These are phyloP conservation scores for Notothenia coriiceps DNA, from an alignment of 2,113 vertebrate genomes.

Conservation along the genomic window DNA sequence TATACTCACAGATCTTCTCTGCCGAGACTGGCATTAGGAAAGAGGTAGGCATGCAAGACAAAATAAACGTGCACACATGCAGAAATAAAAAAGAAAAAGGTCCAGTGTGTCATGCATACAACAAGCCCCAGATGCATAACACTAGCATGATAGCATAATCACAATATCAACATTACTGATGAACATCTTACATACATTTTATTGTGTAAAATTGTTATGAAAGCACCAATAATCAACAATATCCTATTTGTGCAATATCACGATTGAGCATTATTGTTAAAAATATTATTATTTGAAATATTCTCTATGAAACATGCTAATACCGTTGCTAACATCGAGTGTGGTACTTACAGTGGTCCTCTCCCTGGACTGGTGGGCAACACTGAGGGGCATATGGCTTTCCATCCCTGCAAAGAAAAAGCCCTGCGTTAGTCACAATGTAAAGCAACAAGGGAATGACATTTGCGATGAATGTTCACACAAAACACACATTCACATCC, in stretches of 20 bases:
- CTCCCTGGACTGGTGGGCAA: constrained; percentile 92
- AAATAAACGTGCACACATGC: constrained; percentile 26
- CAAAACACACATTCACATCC: constrained; percentile 8
- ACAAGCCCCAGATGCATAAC: neutral
- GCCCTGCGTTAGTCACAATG: constrained; percentile 1
- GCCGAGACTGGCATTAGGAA: constrained; percentile 40
- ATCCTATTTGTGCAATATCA: too few species aligned
- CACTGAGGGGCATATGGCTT: constrained; percentile 88
- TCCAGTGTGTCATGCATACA: neutral
- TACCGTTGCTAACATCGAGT: neutral
- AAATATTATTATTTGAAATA: too few species aligned
- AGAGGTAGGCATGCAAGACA: constrained; percentile 68
- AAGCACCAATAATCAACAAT: too few species aligned
- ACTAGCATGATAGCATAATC: too few species aligned
- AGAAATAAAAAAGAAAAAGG: neutral
- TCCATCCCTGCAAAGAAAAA: constrained; percentile 82
- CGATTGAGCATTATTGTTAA: too few species aligned
- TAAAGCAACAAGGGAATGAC: constrained; percentile 39
- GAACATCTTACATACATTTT: too few species aligned
- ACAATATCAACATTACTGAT: too few species aligned
- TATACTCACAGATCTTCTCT: constrained; percentile 75
- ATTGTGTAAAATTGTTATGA: too few species aligned
- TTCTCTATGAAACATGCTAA: too few species aligned
- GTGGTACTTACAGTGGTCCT: constrained; percentile 89
- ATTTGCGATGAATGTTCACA: constrained; percentile 10